phyloP scores from a whole-genome alignment of 2,797 vertebrate genomes.

The Apogon talboti region DNA sequence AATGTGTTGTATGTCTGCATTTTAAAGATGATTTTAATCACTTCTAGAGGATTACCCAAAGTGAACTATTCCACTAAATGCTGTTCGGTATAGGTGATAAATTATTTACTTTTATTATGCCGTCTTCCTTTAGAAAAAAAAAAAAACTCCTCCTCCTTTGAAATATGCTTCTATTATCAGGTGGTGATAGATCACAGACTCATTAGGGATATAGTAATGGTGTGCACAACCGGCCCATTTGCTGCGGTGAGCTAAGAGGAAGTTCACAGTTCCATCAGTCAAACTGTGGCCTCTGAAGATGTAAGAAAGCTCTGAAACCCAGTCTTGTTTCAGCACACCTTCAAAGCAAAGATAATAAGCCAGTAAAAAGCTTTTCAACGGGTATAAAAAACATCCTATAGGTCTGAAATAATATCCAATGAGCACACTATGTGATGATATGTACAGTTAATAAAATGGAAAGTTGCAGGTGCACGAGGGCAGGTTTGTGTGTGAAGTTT shows the following conservation, averaged over 20 bases:
- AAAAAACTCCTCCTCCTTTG: conserved; percentile 7
- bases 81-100: conserved; percentile 28
- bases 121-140: conserved; percentile 6
- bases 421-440: neutral
- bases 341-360: conserved; percentile 47
- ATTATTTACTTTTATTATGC: conserved; percentile 36
- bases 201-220: conserved; percentile 44
- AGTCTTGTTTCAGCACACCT: conserved; percentile 33
- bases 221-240: conserved; percentile 47
- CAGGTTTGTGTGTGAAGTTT: too few relatives aligned
- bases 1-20: conserved; percentile 34
- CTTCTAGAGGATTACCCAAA: conserved; percentile 50
- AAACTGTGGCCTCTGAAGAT: conserved; percentile 42
- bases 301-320: conserved; percentile 31
- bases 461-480: neutral
- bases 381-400: conserved; percentile 28
- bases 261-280: conserved; percentile 53
- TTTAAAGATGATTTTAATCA: conserved; percentile 48
- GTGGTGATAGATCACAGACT: conserved; percentile 49
- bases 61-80: conserved; percentile 38
- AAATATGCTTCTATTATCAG: conserved; percentile 52
- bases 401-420: conserved; percentile 15
- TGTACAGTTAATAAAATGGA: neutral
- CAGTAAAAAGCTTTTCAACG: conserved; percentile 29
- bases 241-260: conserved; percentile 43